Percentiles rank a stretch among this genome's conserved stretches.
phyloP scores from a whole-genome alignment of 1,140 invertebrate species.

The Goniozus legneri region DNA sequence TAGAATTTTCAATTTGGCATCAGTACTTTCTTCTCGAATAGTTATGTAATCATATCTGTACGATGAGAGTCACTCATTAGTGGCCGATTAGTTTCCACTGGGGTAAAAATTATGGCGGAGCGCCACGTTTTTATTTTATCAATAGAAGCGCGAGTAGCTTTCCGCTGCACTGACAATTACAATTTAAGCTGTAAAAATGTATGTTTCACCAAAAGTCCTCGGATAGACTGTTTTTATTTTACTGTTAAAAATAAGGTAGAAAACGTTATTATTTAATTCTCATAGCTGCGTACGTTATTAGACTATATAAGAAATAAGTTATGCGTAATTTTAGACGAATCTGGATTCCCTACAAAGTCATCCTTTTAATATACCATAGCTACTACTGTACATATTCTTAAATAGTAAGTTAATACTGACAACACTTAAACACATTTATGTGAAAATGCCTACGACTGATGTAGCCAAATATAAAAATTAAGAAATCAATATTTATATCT shows the following conservation, averaged over 20 bases:
- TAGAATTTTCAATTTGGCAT: too few relatives aligned
- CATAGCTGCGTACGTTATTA: slow-evolving; percentile 6
- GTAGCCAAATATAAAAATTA: slow-evolving; percentile 42
- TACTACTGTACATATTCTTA: slow-evolving; percentile 16
- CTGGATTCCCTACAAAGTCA: slow-evolving; percentile 9
- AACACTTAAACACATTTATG: slow-evolving; percentile 3
- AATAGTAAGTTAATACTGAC: slow-evolving; percentile 3
- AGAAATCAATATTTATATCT: slow-evolving; percentile 33
- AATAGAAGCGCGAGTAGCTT: too few relatives aligned
- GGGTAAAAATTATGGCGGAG: too few relatives aligned
- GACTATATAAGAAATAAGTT: too few relatives aligned
- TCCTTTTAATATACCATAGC: too few relatives aligned
- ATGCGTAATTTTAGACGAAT: too few relatives aligned
- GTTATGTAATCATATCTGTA: too few relatives aligned
- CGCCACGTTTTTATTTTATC: too few relatives aligned
- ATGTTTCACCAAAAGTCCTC: slow-evolving; percentile 14
- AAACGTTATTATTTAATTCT: slow-evolving; percentile 19
- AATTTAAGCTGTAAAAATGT: slow-evolving; percentile 18
- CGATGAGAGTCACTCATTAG: too few relatives aligned
- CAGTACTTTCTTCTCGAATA: too few relatives aligned
- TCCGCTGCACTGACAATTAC: too few relatives aligned
- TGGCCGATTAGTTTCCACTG: too few relatives aligned
- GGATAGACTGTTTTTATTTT: slow-evolving; percentile 20
- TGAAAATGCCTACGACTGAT: slow-evolving; percentile 38
- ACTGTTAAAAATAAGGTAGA: slow-evolving; percentile 16